Percentiles rank a stretch among this genome's conserved stretches.
These are phyloP conservation scores for Monarcha castaneiventris DNA, from an alignment of 2,113 vertebrate genomes.

Conservation along the genomic window DNA sequence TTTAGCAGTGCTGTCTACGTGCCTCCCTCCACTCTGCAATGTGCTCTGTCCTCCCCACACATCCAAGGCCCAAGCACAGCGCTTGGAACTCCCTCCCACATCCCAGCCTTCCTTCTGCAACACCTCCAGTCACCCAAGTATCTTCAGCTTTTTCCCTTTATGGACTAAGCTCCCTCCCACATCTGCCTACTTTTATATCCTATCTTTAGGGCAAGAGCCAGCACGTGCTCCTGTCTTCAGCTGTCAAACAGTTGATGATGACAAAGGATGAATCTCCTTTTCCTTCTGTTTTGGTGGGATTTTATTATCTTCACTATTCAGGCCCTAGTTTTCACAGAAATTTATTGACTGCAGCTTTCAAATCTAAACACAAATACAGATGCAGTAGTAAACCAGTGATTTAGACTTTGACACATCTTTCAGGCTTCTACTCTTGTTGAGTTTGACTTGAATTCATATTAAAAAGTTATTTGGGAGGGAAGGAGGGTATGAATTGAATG, in stretches of 20 bases:
- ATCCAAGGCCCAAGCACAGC: not conserved
- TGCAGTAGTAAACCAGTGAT: not conserved
- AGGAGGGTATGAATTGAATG: not conserved
- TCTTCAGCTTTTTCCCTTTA: not conserved
- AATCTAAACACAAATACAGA: not conserved
- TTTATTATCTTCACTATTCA: not conserved
- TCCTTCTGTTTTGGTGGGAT: not conserved
- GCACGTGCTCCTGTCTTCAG: not conserved
- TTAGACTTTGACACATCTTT: not conserved
- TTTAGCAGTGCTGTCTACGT: not conserved
- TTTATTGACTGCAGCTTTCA: not conserved
- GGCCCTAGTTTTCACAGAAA: not conserved
- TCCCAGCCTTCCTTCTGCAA: not conserved
- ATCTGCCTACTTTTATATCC: not conserved
- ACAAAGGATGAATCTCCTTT: not conserved
- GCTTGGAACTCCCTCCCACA: not conserved
- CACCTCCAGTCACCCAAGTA: not conserved
- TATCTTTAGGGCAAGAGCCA: not conserved
- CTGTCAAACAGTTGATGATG: not conserved
- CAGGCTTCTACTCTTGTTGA: not conserved
- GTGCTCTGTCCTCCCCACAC: not conserved
- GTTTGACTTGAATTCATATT: not conserved
- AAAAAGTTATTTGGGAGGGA: not conserved
- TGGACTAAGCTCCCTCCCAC: not conserved
- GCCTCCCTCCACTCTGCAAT: not conserved